Conservation (phyloP, 2,797 vertebrate genomes). For the Chloroceryle inda region DNA sequence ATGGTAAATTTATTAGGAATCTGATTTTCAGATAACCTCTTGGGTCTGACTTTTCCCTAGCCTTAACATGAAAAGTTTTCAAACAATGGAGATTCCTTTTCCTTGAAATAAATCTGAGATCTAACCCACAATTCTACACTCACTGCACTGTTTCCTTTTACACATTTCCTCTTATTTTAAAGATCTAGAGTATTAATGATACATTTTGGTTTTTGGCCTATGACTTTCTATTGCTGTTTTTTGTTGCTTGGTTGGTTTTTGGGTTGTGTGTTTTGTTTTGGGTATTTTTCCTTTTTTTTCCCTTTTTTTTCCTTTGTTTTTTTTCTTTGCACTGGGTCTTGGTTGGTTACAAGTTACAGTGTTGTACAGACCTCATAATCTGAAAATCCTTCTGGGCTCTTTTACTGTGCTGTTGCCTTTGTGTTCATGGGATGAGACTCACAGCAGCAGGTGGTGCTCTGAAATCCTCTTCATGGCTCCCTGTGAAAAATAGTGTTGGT, state of each 20-base stretch:
- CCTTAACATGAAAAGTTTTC: background rate
- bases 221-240: background rate
- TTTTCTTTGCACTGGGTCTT: background rate
- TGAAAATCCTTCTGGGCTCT: background rate
- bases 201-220: background rate
- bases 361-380: background rate
- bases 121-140: background rate
- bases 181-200: background rate
- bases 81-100: background rate
- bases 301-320: background rate
- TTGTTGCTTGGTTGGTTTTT: too few relatives aligned
- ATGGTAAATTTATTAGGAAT: background rate
- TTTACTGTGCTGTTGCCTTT: background rate
- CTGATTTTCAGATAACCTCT: background rate
- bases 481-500: background rate
- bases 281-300: too few relatives aligned
- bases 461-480: background rate
- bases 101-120: background rate
- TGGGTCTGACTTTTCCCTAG: background rate
- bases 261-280: too few relatives aligned
- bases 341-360: background rate
- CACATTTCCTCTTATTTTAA: background rate
- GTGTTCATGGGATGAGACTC: background rate
- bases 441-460: background rate
- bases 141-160: background rate